phyloP scores from a whole-genome alignment of 2,113 vertebrate species.

The Labeo catla region DNA sequence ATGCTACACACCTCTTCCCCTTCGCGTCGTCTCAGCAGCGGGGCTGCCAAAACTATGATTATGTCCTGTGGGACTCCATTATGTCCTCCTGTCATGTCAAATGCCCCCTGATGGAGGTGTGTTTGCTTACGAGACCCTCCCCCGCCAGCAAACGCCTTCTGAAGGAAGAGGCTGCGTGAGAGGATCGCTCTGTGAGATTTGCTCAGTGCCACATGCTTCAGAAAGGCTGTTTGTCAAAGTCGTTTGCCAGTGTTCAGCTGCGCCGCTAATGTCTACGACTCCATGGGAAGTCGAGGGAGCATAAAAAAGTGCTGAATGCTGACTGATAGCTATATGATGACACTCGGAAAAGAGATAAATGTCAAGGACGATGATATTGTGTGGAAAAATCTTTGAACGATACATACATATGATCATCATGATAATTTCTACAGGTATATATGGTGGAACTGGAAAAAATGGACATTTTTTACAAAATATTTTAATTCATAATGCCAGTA shows the following conservation, averaged over 20 bases:
- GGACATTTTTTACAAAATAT: too few species aligned
- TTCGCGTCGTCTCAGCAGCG: background rate
- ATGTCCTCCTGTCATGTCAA: conserved; percentile 44
- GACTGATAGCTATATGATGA: conserved; percentile 12
- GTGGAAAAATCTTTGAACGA: background rate
- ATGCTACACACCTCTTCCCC: background rate
- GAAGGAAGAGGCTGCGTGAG: background rate
- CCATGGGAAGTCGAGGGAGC: background rate
- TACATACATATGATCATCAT: background rate
- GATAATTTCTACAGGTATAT: background rate
- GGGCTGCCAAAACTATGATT: conserved; percentile 56
- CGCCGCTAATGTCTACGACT: conserved; percentile 5
- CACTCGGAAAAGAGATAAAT: background rate
- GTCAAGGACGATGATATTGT: background rate
- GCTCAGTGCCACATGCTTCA: conserved; percentile 9
- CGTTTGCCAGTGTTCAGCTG: conserved; percentile 5
- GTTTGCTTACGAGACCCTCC: background rate
- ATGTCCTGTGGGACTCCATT: conserved; percentile 57
- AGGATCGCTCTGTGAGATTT: conserved; percentile 16
- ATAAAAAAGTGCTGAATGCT: background rate
- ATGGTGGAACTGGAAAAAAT: too few species aligned
- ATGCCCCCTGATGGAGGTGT: background rate
- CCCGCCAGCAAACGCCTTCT: background rate
- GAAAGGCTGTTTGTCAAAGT: conserved; percentile 16
- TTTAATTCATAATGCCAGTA: too few species aligned